These are phyloP conservation scores for Colossoma macropomum DNA, from an alignment of 2,113 vertebrate species.

Conservation along the genomic window DNA sequence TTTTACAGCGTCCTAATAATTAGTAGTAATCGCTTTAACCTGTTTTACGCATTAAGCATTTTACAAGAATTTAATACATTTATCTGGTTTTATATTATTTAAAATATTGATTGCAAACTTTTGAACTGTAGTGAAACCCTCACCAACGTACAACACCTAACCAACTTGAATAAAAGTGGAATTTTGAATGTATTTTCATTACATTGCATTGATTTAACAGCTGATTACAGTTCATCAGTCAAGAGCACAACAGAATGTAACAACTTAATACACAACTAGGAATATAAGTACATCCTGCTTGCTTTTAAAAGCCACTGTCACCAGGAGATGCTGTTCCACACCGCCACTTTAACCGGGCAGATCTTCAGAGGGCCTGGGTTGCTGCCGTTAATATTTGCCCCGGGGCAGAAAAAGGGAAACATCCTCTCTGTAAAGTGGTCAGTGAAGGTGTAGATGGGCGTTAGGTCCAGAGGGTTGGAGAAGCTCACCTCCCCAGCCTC, in stretches of 20 bases:
- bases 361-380: slow-evolving; percentile 77
- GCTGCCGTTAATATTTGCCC: slow-evolving; percentile 79
- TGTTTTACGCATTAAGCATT: too few relatives aligned
- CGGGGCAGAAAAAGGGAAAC: slow-evolving; percentile 81
- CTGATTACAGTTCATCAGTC: too few relatives aligned
- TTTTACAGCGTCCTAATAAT: too few relatives aligned
- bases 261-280: neutral
- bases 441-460: slow-evolving; percentile 72
- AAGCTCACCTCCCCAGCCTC: slow-evolving; percentile 75
- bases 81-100: neutral
- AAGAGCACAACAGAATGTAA: too few relatives aligned
- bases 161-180: neutral
- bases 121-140: neutral
- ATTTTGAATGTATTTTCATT: neutral
- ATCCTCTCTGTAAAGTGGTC: slow-evolving; percentile 76
- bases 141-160: neutral
- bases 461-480: slow-evolving; percentile 72
- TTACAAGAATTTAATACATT: too few relatives aligned
- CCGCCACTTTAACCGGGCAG: slow-evolving; percentile 75
- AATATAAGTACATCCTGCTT: neutral
- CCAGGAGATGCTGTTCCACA: slow-evolving; percentile 80
- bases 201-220: too few relatives aligned
- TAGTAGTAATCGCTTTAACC: too few relatives aligned
- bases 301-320: slow-evolving; percentile 53
- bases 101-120: neutral